Evolutionary conservation across 2,888 invertebrate genomes (phyloP), one percentile per base, ranked within the genome.

Genomic region (Willowsia nigromaculata): DNA sequence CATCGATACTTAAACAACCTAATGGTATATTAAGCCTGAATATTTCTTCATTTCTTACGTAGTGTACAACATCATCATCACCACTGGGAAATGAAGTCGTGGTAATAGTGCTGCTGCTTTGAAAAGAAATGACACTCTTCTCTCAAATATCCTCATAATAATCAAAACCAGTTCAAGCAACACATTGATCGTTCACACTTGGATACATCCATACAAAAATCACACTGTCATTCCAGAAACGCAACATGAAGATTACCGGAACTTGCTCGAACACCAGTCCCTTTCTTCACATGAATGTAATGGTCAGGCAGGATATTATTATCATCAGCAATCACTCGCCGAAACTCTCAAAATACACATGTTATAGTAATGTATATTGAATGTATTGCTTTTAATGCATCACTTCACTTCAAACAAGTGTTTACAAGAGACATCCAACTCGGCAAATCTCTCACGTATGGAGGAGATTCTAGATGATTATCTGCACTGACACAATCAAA

Each of bases 341-440:
- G 53, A 53, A 53, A 53, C 53, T 5, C 18, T n/a, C n/a, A n/a
- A n/a, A n/a, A n/a, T n/a, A n/a, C n/a, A n/a, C n/a, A n/a, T n/a
- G n/a, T n/a, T n/a, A n/a, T n/a, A n/a, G n/a, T n/a, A n/a, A n/a
- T 59, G 25, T 25, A 27, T 25, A 15, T n/a, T 7, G 1, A 1
- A n/a, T 1, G 18, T 50, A 18, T 50, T 7, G 59, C 59, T 25
- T 59, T 53, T 53, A 18, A 18, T 53, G 53, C 59, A 27, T 59
- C 25, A 59, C n/a, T n/a, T n/a, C 59, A 59, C 59, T 27, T 59
- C 59, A 59, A 59, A 59, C 59, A 59, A 59, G 25, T 59, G 59
- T 59, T 13, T 59, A 13, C 25, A n/a, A n/a, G 25, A 25, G 9
- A 25, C 59, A 59, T 27, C 27, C 11, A 5, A 59, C 22, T 25